Evolutionary conservation across 2,113 vertebrate species (phyloP).

Genomic region (Eonycteris spelaea): DNA sequence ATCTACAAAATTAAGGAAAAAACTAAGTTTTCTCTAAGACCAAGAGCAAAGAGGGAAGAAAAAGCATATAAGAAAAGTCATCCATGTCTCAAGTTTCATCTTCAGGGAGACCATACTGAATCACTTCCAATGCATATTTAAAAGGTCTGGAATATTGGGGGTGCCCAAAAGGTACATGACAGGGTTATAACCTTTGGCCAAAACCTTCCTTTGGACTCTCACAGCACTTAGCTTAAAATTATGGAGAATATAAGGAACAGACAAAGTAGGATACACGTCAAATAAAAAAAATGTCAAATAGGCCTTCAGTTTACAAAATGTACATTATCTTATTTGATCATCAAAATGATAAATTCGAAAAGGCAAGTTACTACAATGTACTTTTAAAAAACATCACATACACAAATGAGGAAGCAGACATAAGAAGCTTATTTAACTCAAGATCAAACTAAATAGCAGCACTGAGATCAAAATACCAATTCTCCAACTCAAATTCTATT

Average conservation of each 20-base stretch:
- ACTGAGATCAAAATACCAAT: neutral
- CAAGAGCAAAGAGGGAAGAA: constrained; percentile 17
- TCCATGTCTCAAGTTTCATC: neutral
- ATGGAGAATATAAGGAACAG: neutral
- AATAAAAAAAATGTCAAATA: constrained; percentile 4
- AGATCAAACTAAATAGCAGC: constrained; percentile 12
- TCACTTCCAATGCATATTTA: neutral
- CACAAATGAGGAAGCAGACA: neutral
- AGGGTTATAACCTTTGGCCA: neutral
- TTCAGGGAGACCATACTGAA: neutral
- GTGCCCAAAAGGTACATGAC: neutral
- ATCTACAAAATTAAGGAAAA: constrained; percentile 35
- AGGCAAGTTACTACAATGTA: neutral
- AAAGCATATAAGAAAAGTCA: neutral
- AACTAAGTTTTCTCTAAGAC: neutral
- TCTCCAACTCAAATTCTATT: constrained; percentile 25
- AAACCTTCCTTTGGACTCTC: constrained; percentile 7
- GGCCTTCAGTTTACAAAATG: constrained; percentile 4
- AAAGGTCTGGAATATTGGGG: neutral
- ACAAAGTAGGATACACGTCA: neutral
- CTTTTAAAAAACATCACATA: neutral
- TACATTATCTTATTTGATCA: neutral
- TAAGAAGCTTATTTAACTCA: neutral
- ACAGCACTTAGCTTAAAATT: constrained; percentile 35
- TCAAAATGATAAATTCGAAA: constrained; percentile 33